phyloP scores from a whole-genome alignment of 2,888 invertebrate species.

The Torymus aiolomorphi region DNA sequence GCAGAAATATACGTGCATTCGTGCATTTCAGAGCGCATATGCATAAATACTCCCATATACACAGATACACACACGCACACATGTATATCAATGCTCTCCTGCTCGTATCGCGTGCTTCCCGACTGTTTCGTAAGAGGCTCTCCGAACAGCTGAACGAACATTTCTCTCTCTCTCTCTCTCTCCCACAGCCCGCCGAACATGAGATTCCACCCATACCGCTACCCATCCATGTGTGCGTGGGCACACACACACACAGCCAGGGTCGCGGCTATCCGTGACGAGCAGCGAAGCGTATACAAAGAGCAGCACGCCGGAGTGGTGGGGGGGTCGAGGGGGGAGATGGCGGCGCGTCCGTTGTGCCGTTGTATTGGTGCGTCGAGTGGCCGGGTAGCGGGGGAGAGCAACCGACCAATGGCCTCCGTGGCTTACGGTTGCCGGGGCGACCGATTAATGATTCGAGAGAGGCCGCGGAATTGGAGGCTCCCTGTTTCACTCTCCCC shows the following conservation, averaged over 20 bases:
- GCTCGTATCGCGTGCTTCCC: no score
- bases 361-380: slow-evolving; percentile 17
- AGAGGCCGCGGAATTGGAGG: slow-evolving; percentile 68
- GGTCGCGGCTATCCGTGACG: no score
- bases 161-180: slow-evolving; percentile 13
- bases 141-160: not conserved
- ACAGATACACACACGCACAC: no score
- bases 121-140: slow-evolving; percentile 41
- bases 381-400: slow-evolving; percentile 63
- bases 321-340: not conserved
- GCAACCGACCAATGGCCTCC: slow-evolving; percentile 71
- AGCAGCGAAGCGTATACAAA: no score
- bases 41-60: no score
- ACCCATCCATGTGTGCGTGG: not conserved
- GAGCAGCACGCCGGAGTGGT: not conserved
- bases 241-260: no score
- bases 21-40: no score
- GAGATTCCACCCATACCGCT: not conserved
- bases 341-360: not conserved
- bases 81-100: not conserved
- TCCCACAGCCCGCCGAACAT: not conserved
- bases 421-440: slow-evolving; percentile 73
- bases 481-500: slow-evolving; percentile 9
- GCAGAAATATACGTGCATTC: no score
- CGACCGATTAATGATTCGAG: slow-evolving; percentile 76